Evolutionary conservation across 1,140 invertebrate genomes (phyloP), one percentile per base, ranked within the genome.

Genomic region (Ostrea edulis): DNA sequence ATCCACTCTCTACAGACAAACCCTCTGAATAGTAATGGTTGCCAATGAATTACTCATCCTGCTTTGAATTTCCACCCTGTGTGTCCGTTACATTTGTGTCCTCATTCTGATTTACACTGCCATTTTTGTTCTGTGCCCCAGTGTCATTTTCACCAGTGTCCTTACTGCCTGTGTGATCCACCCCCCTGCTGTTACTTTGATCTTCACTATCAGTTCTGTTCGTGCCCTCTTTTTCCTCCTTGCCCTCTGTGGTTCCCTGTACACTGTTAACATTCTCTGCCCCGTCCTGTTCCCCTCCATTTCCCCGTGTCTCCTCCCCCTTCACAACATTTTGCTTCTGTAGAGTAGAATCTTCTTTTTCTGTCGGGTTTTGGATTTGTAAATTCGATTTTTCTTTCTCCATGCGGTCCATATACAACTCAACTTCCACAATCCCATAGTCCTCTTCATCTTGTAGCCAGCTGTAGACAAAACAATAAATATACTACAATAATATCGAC

Each of bases 321-420:
- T 17, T 17, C 17, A 62, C 55, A 62, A n/a, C n/a, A 62, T 62
- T 62, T 5, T 62, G 55, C 7, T 62, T 62, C 55, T 62, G 55
- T 62, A 55, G 14, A 17, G 9, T 55, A 55, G 54, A 55, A 17
- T 55, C 14, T 55, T 55, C 54, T 17, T 55, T 55, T 17, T 55
- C 54, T 17, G 14, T 82, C 3, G 54, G 51, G 71, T 82, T 55
- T 87, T 81, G 35, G 20, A 55, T 87, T 17, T 81, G 68, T 22
- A 83, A 35, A 35, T 84, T 81, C 4, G 51, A 22, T n/a, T 89
- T 81, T 35, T 87, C 89, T 51, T 87, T 87, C 71, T 89, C 89
- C 58, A 89, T 81, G 44, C 89, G 55, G 51, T 89, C 89, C 86
- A 89, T 87, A 25, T 89, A 89, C 8, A 87, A 62, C 84, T 89